Percentiles rank a stretch among this genome's conserved stretches.
Conservation (phyloP, 2,888 invertebrate species). For the Laspeyria flexula region DNA sequence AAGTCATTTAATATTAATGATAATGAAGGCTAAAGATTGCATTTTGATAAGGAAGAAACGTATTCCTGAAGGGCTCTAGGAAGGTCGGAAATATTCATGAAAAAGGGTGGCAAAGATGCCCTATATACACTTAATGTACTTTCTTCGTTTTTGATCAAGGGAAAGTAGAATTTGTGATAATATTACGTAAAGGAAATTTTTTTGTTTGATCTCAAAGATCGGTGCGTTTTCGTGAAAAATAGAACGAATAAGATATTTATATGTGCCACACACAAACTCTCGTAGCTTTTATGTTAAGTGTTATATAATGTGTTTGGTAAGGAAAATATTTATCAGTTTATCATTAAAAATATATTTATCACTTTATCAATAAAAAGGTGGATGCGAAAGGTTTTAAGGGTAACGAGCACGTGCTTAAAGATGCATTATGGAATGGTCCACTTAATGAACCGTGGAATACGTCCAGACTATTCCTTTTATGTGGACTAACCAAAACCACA, state of each 20-base stretch:
- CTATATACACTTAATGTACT: background rate
- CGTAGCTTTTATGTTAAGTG: too few species aligned
- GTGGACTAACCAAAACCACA: too few species aligned
- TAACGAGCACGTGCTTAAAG: too few species aligned
- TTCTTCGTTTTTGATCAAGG: conserved; percentile 6
- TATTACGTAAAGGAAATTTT: background rate
- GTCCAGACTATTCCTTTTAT: too few species aligned
- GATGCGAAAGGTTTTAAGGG: too few species aligned
- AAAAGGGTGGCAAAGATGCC: conserved; percentile 3
- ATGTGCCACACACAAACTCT: too few species aligned
- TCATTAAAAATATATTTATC: too few species aligned
- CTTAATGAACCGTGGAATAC: too few species aligned
- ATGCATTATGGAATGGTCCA: too few species aligned
- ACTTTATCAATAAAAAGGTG: too few species aligned
- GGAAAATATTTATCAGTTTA: too few species aligned
- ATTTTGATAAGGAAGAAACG: conserved; percentile 15
- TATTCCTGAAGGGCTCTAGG: background rate
- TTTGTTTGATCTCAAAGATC: background rate
- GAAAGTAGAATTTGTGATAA: conserved; percentile 1
- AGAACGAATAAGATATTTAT: background rate
- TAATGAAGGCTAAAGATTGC: conserved; percentile 17
- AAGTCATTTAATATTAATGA: conserved; percentile 27
- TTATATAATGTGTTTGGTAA: too few species aligned
- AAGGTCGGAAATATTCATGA: conserved; percentile 7
- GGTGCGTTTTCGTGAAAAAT: background rate